phyloP scores from a whole-genome alignment of 1,140 invertebrate genomes.

The Drosophila sproati region DNA sequence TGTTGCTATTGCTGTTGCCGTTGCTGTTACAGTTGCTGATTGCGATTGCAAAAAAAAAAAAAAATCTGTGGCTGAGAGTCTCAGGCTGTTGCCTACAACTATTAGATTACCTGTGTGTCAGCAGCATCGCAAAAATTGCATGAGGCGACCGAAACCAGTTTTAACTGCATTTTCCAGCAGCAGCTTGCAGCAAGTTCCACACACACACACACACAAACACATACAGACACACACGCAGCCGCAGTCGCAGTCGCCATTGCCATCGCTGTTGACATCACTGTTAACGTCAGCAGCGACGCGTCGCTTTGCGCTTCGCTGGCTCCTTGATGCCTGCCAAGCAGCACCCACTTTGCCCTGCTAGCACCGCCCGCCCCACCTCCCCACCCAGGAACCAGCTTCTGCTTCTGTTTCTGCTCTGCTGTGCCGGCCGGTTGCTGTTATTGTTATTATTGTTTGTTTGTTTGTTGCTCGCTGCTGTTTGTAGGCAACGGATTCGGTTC shows the following conservation, averaged over 20 bases:
- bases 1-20: no score
- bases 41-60: neutral
- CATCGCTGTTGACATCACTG: constrained; percentile 14
- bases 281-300: constrained; percentile 18
- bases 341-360: no score
- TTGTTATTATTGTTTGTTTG: constrained; percentile 36
- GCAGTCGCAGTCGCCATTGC: constrained; percentile 7
- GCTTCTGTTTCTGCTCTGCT: constrained; percentile 11
- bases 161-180: constrained; percentile 52
- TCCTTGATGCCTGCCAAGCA: constrained; percentile 10
- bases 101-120: constrained; percentile 47
- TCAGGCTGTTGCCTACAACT: constrained; percentile 21
- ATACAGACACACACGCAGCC: constrained; percentile 10
- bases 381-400: neutral
- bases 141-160: constrained; percentile 37
- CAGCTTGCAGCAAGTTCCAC: constrained; percentile 45
- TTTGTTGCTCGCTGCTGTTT: constrained; percentile 43
- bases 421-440: constrained; percentile 66
- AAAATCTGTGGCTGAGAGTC: neutral
- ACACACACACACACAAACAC: constrained; percentile 11
- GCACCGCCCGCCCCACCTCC: neutral
- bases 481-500: constrained; percentile 60
- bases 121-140: constrained; percentile 36
- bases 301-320: constrained; percentile 50
- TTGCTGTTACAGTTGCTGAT: no score